Conservation (phyloP, 2,888 invertebrate species). For the Polyommatus icarus region DNA sequence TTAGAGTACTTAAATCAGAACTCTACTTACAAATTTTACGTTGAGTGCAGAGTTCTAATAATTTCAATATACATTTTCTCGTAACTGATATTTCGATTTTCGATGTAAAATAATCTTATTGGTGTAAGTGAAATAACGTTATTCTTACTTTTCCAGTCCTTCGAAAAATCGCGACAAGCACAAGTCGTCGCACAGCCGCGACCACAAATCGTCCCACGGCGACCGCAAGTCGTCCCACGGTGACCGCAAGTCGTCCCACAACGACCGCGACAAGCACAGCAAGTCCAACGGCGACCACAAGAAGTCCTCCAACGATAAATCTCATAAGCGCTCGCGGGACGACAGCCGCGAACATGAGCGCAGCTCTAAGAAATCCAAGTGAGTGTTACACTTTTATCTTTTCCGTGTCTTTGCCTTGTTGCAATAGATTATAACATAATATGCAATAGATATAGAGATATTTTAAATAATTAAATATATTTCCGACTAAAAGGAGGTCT, state of each 20-base stretch:
- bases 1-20: too few species aligned
- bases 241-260: slow-evolving; percentile 67
- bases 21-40: too few species aligned
- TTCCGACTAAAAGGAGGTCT: too few species aligned
- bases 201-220: slow-evolving; percentile 58
- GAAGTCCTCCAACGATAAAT: slow-evolving; percentile 58
- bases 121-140: background rate
- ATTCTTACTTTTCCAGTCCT: slow-evolving; percentile 54
- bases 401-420: too few species aligned
- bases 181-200: slow-evolving; percentile 55
- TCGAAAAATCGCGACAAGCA: slow-evolving; percentile 62
- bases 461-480: too few species aligned
- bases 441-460: too few species aligned
- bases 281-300: slow-evolving; percentile 65
- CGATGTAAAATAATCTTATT: background rate
- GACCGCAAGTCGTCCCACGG: slow-evolving; percentile 45
- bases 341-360: slow-evolving; percentile 84
- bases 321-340: slow-evolving; percentile 87
- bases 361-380: slow-evolving; percentile 86
- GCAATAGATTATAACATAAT: too few species aligned
- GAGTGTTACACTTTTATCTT: slow-evolving; percentile 44
- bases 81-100: too few species aligned
- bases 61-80: too few species aligned
- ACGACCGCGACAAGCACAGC: slow-evolving; percentile 54
- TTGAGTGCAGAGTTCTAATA: too few species aligned